A percentile compares a stretch with the other conserved stretches of the same genome.
Evolutionary conservation across 2,888 invertebrate genomes (phyloP).

Genomic region (Noctua janthe): DNA sequence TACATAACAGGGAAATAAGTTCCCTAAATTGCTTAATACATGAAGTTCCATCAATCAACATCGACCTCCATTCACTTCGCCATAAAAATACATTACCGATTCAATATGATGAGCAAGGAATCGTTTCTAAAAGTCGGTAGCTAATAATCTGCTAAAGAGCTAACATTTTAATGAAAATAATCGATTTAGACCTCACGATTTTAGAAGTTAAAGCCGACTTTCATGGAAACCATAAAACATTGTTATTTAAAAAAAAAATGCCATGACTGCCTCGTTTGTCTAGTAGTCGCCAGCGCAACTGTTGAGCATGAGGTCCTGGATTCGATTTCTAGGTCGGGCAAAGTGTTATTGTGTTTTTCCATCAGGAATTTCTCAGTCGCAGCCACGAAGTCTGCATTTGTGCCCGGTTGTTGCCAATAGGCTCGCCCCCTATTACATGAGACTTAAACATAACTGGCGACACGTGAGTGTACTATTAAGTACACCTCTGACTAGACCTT

Average conservation of each 20-base stretch:
- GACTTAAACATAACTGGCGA: too few species aligned
- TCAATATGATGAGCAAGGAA: slow-evolving; percentile 82
- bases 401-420: too few species aligned
- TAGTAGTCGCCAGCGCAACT: not conserved
- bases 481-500: too few species aligned
- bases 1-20: slow-evolving; percentile 46
- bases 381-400: too few species aligned
- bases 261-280: not conserved
- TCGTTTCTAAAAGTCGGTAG: slow-evolving; percentile 82
- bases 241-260: not conserved
- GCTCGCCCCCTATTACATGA: too few species aligned
- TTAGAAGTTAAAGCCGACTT: not conserved
- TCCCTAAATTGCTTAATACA: slow-evolving; percentile 57
- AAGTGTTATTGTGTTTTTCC: not conserved
- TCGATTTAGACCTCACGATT: slow-evolving; percentile 68
- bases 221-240: not conserved
- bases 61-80: slow-evolving; percentile 58
- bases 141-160: slow-evolving; percentile 87
- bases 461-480: too few species aligned
- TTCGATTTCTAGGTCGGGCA: not conserved
- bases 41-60: slow-evolving; percentile 63
- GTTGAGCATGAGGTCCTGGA: not conserved
- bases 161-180: slow-evolving; percentile 72
- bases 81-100: slow-evolving; percentile 74
- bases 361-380: not conserved